Conservation (phyloP, 2,888 invertebrate species). For the Apamea epomidion region DNA sequence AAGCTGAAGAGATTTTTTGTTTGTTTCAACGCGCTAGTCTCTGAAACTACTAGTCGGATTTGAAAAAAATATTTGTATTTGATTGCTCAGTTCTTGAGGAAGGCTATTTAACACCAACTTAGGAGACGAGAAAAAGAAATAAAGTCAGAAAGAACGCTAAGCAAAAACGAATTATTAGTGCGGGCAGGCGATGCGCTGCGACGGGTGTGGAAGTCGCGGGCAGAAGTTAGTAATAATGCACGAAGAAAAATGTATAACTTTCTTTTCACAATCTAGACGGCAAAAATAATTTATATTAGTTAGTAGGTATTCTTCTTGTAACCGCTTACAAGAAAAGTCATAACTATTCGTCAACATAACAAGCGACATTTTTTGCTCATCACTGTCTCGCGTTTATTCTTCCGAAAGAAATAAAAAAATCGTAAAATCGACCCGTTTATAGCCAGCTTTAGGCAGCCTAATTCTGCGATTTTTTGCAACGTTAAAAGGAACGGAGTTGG, state of each 20-base stretch:
- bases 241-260: not conserved
- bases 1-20: not conserved
- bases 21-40: not conserved
- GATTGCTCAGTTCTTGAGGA: not conserved
- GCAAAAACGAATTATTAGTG: not conserved
- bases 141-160: not conserved
- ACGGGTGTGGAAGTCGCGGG: not conserved
- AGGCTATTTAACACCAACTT: not conserved
- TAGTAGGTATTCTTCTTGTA: conserved; percentile 8
- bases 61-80: not conserved
- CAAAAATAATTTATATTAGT: conserved; percentile 11
- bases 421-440: conserved; percentile 60
- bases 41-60: not conserved
- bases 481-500: conserved; percentile 45
- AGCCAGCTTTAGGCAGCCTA: conserved; percentile 55
- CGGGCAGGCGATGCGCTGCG: not conserved
- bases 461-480: conserved; percentile 58
- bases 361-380: conserved; percentile 47
- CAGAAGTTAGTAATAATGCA: not conserved
- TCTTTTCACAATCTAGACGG: not conserved
- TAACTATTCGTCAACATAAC: conserved; percentile 48
- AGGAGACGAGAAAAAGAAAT: not conserved
- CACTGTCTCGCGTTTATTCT: conserved; percentile 51
- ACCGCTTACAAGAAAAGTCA: conserved; percentile 33
- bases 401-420: conserved; percentile 55